phyloP scores from a whole-genome alignment of 2,113 vertebrate species.

The Actinemys pallida region DNA sequence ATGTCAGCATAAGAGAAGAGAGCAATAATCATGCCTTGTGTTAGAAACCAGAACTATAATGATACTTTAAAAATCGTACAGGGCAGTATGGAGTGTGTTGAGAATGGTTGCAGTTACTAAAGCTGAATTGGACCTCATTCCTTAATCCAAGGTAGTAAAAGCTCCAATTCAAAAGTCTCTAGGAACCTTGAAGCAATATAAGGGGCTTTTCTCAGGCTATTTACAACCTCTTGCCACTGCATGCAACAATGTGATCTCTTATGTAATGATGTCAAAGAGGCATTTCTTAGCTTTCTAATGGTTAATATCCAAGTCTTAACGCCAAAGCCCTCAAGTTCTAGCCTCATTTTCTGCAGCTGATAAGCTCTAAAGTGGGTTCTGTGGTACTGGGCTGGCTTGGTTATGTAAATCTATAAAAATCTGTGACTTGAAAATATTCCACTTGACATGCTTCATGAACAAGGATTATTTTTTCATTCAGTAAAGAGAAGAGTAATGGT shows the following conservation, averaged over 20 bases:
- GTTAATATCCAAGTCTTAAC: background rate
- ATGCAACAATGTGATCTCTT: background rate
- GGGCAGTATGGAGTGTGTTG: background rate
- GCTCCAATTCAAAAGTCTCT: background rate
- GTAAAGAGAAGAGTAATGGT: background rate
- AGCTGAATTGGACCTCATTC: background rate
- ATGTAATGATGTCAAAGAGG: background rate
- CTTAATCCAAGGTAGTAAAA: constrained; percentile 18
- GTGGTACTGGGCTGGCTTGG: background rate
- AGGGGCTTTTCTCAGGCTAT: background rate
- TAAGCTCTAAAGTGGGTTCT: constrained; percentile 13
- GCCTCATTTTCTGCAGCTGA: background rate
- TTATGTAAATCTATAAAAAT: background rate
- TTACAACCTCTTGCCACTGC: constrained; percentile 1
- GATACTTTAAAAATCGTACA: fast-evolving
- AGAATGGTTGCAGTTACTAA: background rate
- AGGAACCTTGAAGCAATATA: background rate
- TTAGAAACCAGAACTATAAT: background rate
- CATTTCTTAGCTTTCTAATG: constrained; percentile 5
- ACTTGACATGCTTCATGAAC: background rate
- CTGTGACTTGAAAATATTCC: background rate
- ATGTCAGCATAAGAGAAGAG: background rate
- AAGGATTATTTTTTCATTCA: background rate
- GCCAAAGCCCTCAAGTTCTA: background rate
- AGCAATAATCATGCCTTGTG: fast-evolving